These are phyloP conservation scores for Thymelicus lineola DNA, from an alignment of 2,888 invertebrate species.

Conservation along the genomic window DNA sequence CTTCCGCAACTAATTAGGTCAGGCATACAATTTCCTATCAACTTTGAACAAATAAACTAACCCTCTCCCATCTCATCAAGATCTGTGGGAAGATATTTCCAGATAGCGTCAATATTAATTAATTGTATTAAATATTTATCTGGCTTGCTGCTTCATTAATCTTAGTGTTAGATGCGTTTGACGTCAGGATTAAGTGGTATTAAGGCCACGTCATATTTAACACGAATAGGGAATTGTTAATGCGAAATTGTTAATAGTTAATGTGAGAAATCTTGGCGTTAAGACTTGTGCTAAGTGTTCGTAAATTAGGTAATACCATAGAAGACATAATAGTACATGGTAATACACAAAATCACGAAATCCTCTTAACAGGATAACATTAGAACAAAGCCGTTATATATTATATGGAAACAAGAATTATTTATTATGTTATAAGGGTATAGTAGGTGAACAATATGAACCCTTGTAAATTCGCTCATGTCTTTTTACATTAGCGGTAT, in stretches of 20 bases:
- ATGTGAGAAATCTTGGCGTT: neutral
- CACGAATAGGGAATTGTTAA: conserved; percentile 13
- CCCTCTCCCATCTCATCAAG: neutral
- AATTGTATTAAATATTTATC: conserved; percentile 21
- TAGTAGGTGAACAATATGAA: too few species aligned
- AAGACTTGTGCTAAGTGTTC: neutral
- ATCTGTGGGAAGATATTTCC: neutral
- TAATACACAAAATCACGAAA: too few species aligned
- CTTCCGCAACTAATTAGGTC: neutral
- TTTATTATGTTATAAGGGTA: too few species aligned
- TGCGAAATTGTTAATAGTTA: conserved; percentile 6
- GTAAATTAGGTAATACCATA: neutral
- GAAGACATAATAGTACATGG: too few species aligned
- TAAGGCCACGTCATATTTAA: conserved; percentile 21
- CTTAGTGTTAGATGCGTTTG: conserved; percentile 4
- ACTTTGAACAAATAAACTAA: neutral
- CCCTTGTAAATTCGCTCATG: too few species aligned
- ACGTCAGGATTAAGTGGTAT: conserved; percentile 7
- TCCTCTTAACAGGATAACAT: too few species aligned
- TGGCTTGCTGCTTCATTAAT: neutral
- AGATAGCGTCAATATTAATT: conserved; percentile 2
- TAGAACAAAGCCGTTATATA: too few species aligned
- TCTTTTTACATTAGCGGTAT: too few species aligned
- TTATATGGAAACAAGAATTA: too few species aligned
- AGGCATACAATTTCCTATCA: neutral